Evolutionary conservation across 1,140 invertebrate species (phyloP).

Genomic region (Zeugodacus cucurbitae): DNA sequence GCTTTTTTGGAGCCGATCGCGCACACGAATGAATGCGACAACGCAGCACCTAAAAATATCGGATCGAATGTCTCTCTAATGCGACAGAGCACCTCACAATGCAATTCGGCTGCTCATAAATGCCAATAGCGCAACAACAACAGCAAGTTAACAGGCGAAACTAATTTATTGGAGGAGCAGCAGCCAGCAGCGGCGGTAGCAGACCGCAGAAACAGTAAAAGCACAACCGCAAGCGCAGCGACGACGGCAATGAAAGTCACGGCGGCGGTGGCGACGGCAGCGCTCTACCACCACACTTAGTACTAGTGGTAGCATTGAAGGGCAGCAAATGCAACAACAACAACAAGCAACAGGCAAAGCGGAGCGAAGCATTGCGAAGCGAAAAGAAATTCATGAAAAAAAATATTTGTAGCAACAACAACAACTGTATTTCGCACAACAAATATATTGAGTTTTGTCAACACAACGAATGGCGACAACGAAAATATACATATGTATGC

Average conservation of each 20-base stretch:
- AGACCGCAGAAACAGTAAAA: background rate
- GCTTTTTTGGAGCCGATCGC: background rate
- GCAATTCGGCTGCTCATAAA: background rate
- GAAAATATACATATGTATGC: background rate
- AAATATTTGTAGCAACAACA: background rate
- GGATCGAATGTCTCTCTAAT: slow-evolving; percentile 15
- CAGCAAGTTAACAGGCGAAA: background rate
- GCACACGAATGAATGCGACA: background rate
- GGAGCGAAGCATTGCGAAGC: background rate
- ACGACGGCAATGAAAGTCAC: background rate
- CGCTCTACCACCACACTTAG: background rate
- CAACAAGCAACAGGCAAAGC: background rate
- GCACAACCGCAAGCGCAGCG: background rate
- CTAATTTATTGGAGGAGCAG: slow-evolving; percentile 20
- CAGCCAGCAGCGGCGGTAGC: background rate
- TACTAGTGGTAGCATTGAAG: background rate
- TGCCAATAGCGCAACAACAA: background rate
- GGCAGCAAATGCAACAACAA: background rate
- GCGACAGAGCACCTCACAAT: slow-evolving; percentile 5
- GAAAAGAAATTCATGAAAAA: background rate
- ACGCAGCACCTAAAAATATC: slow-evolving; percentile 10
- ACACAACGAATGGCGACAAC: background rate
- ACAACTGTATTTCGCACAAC: background rate
- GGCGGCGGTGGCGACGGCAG: too few species aligned
- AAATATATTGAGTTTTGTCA: slow-evolving; percentile 31